Base-by-base conservation (phyloP, 2,888 invertebrate species). In the Germaria angustata region DNA sequence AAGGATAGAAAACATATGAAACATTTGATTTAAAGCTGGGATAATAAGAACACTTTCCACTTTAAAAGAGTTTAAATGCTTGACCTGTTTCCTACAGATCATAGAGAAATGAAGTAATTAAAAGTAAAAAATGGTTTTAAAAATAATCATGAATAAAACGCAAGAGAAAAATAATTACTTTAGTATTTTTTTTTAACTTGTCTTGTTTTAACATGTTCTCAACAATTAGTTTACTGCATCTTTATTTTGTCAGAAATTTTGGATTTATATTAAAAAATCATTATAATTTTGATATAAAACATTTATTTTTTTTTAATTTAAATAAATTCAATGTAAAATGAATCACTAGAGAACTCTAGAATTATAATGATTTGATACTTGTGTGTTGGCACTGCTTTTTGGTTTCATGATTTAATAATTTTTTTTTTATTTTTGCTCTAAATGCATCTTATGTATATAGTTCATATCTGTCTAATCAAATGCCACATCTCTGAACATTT, bases 31-130 rank as follows among this genome's bases (percentile, higher is more conserved):
- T 15, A 53, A 20, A 39, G 41, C 41, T 13, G 13, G 34, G 0
- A 20, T 34, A 34, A 32, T 13, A 57, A 41, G 41, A 17, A 15
- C 11, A 34, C 15, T 51, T 15, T 20, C 6, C 36, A 36, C 15
- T 49, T 66, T 36, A 36, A 51, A 17, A 8, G 32, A 68, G 13
- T 41, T 68, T 13, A 34, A 57, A 57, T 44, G 46, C 46, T 61
- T 72, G 72, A 72, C 51, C 61, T 61, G 61, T 22, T 20, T 72
- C 61, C 28, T 15, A 22, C n/a, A 28, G 51, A 28, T 17, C 39
- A 20, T 15, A 61, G 1, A 61, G 24, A 20, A 24, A 61, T 39
- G 17, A 28, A 61, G 28, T 39, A 61, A 61, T 72, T 72, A 72
- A 57, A 71, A 46, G n/a, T 2, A 22, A n/a, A 24, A 44, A 55